Evolutionary conservation across 1,140 invertebrate species (phyloP).

Genomic region (Danaus melanippus): DNA sequence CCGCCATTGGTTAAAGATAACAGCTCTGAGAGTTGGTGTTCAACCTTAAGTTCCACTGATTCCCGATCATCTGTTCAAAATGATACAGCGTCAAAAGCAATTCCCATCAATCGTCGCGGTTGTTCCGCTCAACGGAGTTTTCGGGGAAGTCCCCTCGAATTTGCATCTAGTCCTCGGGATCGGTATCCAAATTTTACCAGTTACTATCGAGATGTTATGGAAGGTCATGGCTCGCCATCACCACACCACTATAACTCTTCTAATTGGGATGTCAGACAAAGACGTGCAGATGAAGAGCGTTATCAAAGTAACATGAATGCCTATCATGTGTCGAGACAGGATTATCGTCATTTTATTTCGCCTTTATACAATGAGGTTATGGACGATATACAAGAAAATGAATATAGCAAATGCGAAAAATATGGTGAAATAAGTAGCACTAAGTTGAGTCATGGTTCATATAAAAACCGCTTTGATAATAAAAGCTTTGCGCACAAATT

Average conservation of each 20-base stretch:
- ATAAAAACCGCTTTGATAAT: slow-evolving; percentile 69
- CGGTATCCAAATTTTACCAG: slow-evolving; percentile 52
- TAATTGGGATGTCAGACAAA: slow-evolving; percentile 33
- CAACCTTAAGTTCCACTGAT: slow-evolving; percentile 38
- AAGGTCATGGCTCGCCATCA: slow-evolving; percentile 25
- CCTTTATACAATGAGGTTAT: slow-evolving; percentile 59
- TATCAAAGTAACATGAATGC: slow-evolving; percentile 40
- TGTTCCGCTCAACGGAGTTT: slow-evolving; percentile 38
- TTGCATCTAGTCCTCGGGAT: slow-evolving; percentile 52
- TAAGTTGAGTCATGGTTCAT: slow-evolving; percentile 42
- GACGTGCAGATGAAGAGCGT: slow-evolving; percentile 38
- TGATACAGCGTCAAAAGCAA: slow-evolving; percentile 29
- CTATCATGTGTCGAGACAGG: slow-evolving; percentile 40
- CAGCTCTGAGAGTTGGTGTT: slow-evolving; percentile 43
- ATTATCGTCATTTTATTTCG: slow-evolving; percentile 52
- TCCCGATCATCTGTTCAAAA: slow-evolving; percentile 28
- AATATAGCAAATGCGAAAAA: slow-evolving; percentile 63
- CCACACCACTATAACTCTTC: slow-evolving; percentile 28
- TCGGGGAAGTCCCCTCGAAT: slow-evolving; percentile 43
- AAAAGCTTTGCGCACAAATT: slow-evolving; percentile 72
- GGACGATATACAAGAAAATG: slow-evolving; percentile 68
- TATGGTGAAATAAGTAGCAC: slow-evolving; percentile 68
- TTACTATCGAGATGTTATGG: slow-evolving; percentile 53
- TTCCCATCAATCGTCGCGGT: slow-evolving; percentile 44
- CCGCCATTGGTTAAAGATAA: slow-evolving; percentile 43